Base-by-base conservation (phyloP, 2,888 invertebrate species). In the Linnaemya vulpina region DNA sequence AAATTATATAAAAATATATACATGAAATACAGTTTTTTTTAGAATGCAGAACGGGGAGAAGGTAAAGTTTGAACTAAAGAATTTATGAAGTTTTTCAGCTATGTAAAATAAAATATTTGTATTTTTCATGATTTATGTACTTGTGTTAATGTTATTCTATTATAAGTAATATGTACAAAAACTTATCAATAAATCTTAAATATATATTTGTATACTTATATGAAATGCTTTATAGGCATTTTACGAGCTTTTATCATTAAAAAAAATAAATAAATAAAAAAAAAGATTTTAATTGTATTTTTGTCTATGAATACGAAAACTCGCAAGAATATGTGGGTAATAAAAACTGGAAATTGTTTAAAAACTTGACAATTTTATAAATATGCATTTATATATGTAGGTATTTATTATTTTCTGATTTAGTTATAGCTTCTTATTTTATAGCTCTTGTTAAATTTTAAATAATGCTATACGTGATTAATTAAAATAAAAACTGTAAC, bases 81-180 rank as follows among this genome's bases (percentile, higher is more conserved):
- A 71, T 25, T 46, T 70, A 63, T 55, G 55, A 62, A 38, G 43
- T 46, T 73, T 68, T 65, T 78, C 30, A 53, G 62, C 70, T 70
- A 58, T 82, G 49, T 65, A 40, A n/a, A 65, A 49, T 81, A 68
- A 77, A 75, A 74, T 68, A n/a, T 68, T 40, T 51, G 40, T 62
- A 40, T 68, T 25, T 30, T 62, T 62, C 7, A 60, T 15, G 25
- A 25, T 30, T 53, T 51, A n/a, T n/a, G n/a, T n/a, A 73, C 20
- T 58, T 65, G 55, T 38, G 13, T 46, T 71, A 55, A 25, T 46
- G 51, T 83, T 75, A 49, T 65, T 38, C 30, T 68, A 55, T 78
- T 65, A 83, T 58, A 11, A 40, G 35, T 77, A 67, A 67, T 85
- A 85, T 85, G 55, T 85, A 85, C 82, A 85, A 85, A 70, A 82